Conservation (phyloP, 2,797 vertebrate genomes). For the Spheniscus humboldti region DNA sequence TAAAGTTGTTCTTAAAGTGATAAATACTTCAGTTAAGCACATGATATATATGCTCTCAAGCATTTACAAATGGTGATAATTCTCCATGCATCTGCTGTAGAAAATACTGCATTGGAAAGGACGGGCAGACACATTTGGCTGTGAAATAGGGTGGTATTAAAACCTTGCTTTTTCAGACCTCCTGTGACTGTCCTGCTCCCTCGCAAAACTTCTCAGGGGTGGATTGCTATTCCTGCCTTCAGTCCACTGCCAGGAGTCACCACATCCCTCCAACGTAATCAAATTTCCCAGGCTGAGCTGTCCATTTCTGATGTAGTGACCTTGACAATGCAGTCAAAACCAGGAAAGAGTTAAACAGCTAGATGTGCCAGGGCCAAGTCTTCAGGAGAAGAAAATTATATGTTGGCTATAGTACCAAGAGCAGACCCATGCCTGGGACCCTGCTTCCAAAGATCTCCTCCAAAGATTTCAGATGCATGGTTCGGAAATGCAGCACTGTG, state of each 20-base stretch:
- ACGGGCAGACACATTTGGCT: background rate
- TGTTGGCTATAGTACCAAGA: background rate
- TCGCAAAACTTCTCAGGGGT: background rate
- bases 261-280: background rate
- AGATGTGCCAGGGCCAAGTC: background rate
- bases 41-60: background rate
- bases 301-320: background rate
- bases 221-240: background rate
- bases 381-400: background rate
- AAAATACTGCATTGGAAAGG: background rate
- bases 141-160: background rate
- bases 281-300: background rate
- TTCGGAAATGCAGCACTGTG: background rate
- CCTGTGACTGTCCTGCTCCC: background rate
- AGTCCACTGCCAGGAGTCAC: background rate
- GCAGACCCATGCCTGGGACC: background rate
- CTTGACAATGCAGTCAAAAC: background rate
- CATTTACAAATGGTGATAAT: background rate
- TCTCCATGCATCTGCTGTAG: background rate
- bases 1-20: background rate
- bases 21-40: constrained; percentile 2
- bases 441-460: background rate
- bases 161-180: background rate
- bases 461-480: background rate
- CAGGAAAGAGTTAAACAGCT: background rate